Percentiles rank a stretch among this genome's conserved stretches.
Conservation (phyloP, 1,140 invertebrate species). For the Andrena cerasifolii region DNA sequence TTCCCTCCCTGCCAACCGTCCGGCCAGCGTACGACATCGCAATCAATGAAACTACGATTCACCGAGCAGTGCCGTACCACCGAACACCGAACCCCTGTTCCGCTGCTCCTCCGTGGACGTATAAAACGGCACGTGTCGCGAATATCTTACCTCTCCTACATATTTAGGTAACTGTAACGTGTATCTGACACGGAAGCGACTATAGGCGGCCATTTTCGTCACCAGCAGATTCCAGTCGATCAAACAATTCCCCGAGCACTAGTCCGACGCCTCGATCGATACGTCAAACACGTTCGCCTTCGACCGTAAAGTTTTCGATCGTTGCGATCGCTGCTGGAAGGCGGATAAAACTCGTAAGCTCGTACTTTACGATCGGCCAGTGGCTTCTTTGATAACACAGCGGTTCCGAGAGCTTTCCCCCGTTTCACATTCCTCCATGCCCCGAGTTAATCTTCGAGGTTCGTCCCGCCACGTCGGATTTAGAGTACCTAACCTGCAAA, state of each 20-base stretch:
- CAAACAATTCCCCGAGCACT: no score
- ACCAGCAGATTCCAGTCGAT: no score
- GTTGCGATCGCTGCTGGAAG: conserved; percentile 11
- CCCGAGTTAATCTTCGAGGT: conserved; percentile 19
- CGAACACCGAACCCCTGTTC: not conserved
- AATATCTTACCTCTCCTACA: no score
- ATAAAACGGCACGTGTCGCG: not conserved
- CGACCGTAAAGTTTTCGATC: conserved; percentile 26
- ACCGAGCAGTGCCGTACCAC: conserved; percentile 76
- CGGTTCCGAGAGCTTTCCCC: conserved; percentile 2
- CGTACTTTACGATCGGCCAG: conserved; percentile 51
- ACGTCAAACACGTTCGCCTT: no score
- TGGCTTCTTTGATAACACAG: conserved; percentile 46
- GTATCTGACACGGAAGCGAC: no score
- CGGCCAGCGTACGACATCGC: conserved; percentile 76
- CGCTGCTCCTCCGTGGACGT: not conserved
- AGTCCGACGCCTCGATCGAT: no score
- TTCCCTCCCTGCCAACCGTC: conserved; percentile 44
- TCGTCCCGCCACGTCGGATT: conserved; percentile 2
- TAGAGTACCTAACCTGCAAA: no score
- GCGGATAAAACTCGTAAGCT: conserved; percentile 45
- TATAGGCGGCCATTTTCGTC: no score
- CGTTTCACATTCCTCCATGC: conserved; percentile 21
- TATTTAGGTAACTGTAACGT: no score
- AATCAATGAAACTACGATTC: conserved; percentile 82